phyloP scores from a whole-genome alignment of 2,888 invertebrate genomes.

The Diarsia mendica region DNA sequence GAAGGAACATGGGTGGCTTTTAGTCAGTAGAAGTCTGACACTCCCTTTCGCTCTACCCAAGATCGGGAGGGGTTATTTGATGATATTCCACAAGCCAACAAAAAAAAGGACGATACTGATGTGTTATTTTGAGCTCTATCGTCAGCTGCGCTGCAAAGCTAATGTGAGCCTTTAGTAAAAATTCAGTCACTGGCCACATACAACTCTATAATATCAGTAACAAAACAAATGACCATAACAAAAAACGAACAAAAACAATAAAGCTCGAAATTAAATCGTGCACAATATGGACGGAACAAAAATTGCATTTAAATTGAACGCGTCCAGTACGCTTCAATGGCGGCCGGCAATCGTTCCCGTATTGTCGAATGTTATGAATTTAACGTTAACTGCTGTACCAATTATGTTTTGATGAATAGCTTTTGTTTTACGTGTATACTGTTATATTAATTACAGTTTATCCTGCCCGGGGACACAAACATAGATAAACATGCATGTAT shows the following conservation, averaged over 20 bases:
- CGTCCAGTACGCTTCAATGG: conserved; percentile 30
- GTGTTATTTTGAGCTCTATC: too few species aligned
- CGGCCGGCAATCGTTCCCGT: background rate
- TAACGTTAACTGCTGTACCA: conserved; percentile 26
- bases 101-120: too few species aligned
- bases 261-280: conserved; percentile 25
- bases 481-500: too few species aligned
- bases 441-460: background rate
- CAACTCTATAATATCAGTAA: background rate
- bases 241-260: background rate
- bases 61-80: too few species aligned
- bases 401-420: conserved; percentile 12
- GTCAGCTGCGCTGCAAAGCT: too few species aligned
- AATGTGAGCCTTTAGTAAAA: background rate
- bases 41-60: too few species aligned
- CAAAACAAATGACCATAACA: background rate
- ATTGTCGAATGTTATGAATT: conserved; percentile 39
- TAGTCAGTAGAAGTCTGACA: too few species aligned
- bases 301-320: conserved; percentile 57
- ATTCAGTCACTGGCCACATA: background rate
- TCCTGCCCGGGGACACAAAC: background rate
- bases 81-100: too few species aligned
- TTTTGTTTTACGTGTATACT: background rate
- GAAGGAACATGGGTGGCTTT: too few species aligned
- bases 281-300: conserved; percentile 20